Conservation (phyloP, 2,113 vertebrate species). For the Pterophyllum scalare region DNA sequence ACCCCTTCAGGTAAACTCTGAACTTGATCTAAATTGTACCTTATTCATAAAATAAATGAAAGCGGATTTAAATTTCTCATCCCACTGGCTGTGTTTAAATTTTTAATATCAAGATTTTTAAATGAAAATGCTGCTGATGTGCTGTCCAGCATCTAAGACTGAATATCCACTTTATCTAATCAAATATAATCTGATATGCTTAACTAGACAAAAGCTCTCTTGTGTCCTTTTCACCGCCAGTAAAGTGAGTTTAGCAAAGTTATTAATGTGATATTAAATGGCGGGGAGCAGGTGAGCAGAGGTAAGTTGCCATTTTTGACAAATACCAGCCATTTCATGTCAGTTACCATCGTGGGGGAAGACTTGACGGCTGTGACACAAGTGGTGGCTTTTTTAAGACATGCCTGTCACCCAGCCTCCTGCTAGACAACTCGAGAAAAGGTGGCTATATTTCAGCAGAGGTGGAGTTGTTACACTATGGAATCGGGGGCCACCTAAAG, state of each 20-base stretch:
- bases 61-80: background rate
- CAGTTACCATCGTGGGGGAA: background rate
- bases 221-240: background rate
- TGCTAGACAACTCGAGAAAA: constrained; percentile 30
- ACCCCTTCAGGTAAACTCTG: background rate
- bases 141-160: too few relatives aligned
- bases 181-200: background rate
- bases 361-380: constrained; percentile 21
- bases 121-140: too few relatives aligned
- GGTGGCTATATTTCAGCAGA: constrained; percentile 25
- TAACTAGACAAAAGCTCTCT: background rate
- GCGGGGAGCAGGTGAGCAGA: background rate
- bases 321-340: constrained; percentile 17
- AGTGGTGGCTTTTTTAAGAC: constrained; percentile 17
- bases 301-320: background rate
- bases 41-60: background rate
- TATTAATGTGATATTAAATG: background rate
- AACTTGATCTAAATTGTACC: background rate
- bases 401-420: constrained; percentile 8
- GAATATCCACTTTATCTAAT: background rate
- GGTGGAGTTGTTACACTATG: constrained; percentile 34
- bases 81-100: background rate
- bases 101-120: too few relatives aligned
- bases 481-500: constrained; percentile 47
- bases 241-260: background rate